Evolutionary conservation across 2,797 vertebrate genomes (phyloP), one percentile per base, ranked within the genome.

Genomic region (Hipposideros larvatus): DNA sequence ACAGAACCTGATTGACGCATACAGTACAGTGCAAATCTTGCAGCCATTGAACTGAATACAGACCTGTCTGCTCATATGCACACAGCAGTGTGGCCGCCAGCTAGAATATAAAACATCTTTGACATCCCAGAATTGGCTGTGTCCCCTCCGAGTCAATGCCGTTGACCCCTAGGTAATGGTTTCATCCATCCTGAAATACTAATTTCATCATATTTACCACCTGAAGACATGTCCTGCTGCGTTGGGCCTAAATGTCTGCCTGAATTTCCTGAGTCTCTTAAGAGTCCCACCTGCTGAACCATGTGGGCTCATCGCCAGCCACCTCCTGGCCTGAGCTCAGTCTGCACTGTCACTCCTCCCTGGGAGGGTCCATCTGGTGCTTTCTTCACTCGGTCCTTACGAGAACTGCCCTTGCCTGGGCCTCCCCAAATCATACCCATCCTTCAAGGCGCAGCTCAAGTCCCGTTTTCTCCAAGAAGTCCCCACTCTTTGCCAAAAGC

Each of bases 381-480:
- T 73, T 22, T 55, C 7, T 46, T 74, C 26, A 3, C 83, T 59
- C 34, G 31, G 4, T 28, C 75, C 73, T 85, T 31, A 10, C 10
- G 4, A 57, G 21, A 74, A 21, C 26, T 10, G 31, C 59, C 34
- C 51, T 55, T 53, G 78, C 46, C 18, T 66, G 48, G 68, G 24
- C 22, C 22, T 78, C 26, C 34, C 51, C 22, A 59, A 16, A 22
- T 43, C 41, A 22, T 28, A 21, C 9, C 14, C 21, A 8, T 77
- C 37, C 53, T 57, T 79, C 63, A 83, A 75, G 53, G 31, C 57
- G 86, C 51, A 10, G n/a, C 28, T 80, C 79, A 91, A 51, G 79
- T 65, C 65, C 41, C 2, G 5, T 51, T 83, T 74, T 37, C 37
- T 94, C 63, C 26, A 48, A 37, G 75, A 68, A 70, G 21, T 24